Percentiles rank a stretch among this genome's conserved stretches.
Conservation (phyloP, 2,888 invertebrate genomes). For the Sesia bembeciformis region DNA sequence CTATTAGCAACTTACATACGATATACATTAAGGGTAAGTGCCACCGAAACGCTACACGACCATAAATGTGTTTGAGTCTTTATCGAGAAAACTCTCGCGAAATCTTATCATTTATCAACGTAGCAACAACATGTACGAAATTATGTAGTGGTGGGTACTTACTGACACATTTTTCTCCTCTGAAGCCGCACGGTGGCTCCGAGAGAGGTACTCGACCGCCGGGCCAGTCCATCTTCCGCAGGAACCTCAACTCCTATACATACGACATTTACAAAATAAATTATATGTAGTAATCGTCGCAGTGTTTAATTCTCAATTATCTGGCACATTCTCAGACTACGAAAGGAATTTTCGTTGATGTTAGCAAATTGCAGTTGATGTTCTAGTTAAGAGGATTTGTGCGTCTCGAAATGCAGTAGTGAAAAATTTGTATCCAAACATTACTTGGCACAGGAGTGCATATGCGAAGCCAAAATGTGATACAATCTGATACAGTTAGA, state of each 20-base stretch:
- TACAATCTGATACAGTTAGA: slow-evolving; percentile 32
- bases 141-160: slow-evolving; percentile 50
- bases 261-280: neutral
- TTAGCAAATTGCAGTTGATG: slow-evolving; percentile 2
- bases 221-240: slow-evolving; percentile 84
- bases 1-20: slow-evolving; percentile 35
- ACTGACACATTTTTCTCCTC: slow-evolving; percentile 92
- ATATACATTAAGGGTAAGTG: slow-evolving; percentile 27
- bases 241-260: slow-evolving; percentile 82
- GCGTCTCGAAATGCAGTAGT: slow-evolving; percentile 3
- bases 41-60: neutral
- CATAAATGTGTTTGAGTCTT: neutral
- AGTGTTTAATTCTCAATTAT: neutral
- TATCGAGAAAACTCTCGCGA: neutral
- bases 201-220: slow-evolving; percentile 84
- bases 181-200: slow-evolving; percentile 92
- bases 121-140: too few species aligned
- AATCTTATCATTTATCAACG: too few species aligned
- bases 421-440: slow-evolving; percentile 20
- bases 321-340: neutral
- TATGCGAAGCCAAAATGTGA: slow-evolving; percentile 43
- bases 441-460: slow-evolving; percentile 43
- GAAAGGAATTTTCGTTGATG: neutral
- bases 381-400: slow-evolving; percentile 26
- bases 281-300: too few species aligned